These are phyloP conservation scores for Leptinotarsa texana DNA, from an alignment of 1,140 invertebrate genomes.

Conservation along the genomic window DNA sequence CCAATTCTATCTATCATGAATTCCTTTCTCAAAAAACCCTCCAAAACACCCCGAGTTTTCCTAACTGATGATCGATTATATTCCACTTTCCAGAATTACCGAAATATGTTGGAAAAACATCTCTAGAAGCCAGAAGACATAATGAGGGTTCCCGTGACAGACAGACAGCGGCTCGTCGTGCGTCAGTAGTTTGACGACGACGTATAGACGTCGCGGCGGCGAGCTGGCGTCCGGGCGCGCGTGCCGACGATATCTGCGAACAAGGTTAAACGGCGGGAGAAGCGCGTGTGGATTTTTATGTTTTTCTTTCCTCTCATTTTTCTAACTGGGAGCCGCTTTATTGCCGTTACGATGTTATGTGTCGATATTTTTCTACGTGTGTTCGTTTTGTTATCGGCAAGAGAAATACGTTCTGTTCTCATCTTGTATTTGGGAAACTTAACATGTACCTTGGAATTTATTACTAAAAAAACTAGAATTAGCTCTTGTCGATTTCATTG, in stretches of 20 bases:
- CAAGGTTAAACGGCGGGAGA: constrained; percentile 28
- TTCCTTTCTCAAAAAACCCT: too few relatives aligned
- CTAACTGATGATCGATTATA: too few relatives aligned
- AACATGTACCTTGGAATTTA: too few relatives aligned
- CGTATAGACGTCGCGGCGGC: constrained; percentile 38
- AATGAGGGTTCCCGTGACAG: too few relatives aligned
- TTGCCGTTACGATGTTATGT: constrained; percentile 20
- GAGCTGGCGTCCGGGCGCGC: constrained; percentile 47
- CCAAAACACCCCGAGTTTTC: too few relatives aligned
- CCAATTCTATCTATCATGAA: background rate
- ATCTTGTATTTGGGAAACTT: too few relatives aligned
- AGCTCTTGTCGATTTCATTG: too few relatives aligned
- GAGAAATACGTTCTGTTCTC: background rate
- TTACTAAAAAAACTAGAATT: too few relatives aligned
- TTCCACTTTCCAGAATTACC: too few relatives aligned
- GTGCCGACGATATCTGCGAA: constrained; percentile 42
- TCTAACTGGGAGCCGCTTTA: constrained; percentile 1
- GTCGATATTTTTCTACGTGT: background rate
- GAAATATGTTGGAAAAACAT: too few relatives aligned
- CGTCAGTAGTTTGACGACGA: constrained; percentile 9
- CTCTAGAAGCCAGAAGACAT: too few relatives aligned
- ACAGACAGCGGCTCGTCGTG: background rate
- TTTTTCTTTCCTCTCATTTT: constrained; percentile 8
- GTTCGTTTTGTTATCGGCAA: background rate
- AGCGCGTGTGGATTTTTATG: constrained; percentile 9